Evolutionary conservation across 92 coral and sea anemone species (phyloP).

Genomic region (Epizoanthus stellaris): DNA sequence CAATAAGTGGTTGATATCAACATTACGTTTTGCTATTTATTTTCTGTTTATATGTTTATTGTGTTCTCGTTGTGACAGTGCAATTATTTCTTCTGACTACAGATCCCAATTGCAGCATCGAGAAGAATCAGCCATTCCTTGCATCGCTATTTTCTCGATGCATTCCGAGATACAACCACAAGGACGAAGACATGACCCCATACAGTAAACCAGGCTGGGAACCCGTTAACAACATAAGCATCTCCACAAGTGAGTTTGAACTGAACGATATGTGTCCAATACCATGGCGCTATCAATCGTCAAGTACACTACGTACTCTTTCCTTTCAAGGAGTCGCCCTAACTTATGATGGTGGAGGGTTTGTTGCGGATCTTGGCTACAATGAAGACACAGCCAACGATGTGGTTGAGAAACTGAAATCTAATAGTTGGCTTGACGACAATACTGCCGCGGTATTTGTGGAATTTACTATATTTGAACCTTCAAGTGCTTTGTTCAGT

Average conservation of each 20-base stretch:
- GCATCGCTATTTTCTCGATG: conserved; percentile 56
- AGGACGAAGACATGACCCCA: conserved; percentile 61
- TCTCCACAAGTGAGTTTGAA: conserved; percentile 60
- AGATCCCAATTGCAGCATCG: conserved; percentile 55
- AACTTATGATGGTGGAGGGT: conserved; percentile 80
- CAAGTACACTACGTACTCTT: conserved; percentile 59
- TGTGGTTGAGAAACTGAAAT: conserved; percentile 52
- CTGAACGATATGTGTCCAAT: conserved; percentile 68
- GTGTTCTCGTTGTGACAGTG: no score
- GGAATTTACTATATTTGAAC: conserved; percentile 82
- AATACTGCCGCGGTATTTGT: conserved; percentile 69
- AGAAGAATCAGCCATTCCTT: conserved; percentile 18
- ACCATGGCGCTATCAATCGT: conserved; percentile 74
- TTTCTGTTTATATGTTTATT: no score
- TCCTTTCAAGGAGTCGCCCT: conserved; percentile 55
- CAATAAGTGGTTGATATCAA: no score
- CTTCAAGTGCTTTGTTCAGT: conserved; percentile 75
- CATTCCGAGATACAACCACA: conserved; percentile 58
- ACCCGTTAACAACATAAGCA: conserved; percentile 63
- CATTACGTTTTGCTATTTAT: no score
- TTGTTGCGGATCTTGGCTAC: conserved; percentile 84
- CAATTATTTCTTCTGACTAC: conserved; percentile 6
- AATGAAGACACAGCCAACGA: conserved; percentile 61
- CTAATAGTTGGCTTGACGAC: conserved; percentile 73
- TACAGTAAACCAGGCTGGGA: conserved; percentile 77